Evolutionary conservation across 2,113 vertebrate species (phyloP).

Genomic region (Nyctibius bracteatus): DNA sequence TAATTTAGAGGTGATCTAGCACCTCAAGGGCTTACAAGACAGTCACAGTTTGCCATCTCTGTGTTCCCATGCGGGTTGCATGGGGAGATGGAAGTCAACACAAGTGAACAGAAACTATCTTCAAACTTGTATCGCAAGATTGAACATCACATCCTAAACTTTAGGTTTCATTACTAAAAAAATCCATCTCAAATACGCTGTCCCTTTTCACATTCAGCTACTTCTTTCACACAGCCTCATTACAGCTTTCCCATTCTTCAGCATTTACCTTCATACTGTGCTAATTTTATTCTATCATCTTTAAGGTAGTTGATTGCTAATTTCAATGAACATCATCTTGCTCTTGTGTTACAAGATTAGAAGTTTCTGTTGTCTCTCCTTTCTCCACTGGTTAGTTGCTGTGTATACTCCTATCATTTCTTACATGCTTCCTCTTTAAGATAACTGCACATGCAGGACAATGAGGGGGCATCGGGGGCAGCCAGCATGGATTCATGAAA

Average conservation of each 20-base stretch:
- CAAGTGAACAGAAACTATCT: background rate
- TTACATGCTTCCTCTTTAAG: background rate
- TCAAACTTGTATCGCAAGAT: background rate
- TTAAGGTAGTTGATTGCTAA: background rate
- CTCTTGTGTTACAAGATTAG: background rate
- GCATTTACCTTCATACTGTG: background rate
- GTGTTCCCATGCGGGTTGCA: accelerated
- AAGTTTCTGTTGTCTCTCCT: background rate
- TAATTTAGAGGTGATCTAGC: background rate
- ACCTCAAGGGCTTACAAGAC: background rate
- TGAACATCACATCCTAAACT: background rate
- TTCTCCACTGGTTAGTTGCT: background rate
- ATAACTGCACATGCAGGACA: no score
- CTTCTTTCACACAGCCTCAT: background rate
- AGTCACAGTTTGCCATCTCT: background rate
- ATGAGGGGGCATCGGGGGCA: no score
- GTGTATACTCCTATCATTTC: background rate
- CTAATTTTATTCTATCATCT: background rate
- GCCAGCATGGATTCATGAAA: no score
- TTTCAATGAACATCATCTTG: background rate
- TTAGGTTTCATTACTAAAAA: background rate
- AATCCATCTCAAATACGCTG: background rate
- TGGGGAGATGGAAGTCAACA: background rate
- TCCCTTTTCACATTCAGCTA: background rate
- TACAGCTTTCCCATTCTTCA: background rate